Percentiles rank a stretch among this genome's conserved stretches.
These are phyloP conservation scores for Drosophila sechellia DNA, from an alignment of 1,140 invertebrate species.

Conservation along the genomic window DNA sequence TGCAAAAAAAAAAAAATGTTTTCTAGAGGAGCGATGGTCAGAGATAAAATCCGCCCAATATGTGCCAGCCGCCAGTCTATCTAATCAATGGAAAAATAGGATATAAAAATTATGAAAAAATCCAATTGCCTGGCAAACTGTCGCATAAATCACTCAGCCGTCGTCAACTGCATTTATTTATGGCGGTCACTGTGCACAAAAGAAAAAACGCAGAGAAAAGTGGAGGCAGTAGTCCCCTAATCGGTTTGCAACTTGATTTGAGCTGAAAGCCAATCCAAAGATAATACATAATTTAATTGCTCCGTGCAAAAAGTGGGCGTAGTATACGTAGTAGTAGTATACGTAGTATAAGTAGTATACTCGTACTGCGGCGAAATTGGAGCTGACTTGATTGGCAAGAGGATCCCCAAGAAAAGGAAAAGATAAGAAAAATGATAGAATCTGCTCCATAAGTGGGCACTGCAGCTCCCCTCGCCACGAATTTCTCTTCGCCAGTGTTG, in stretches of 20 bases:
- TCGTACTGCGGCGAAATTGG: slow-evolving; percentile 6
- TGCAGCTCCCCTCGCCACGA: background rate
- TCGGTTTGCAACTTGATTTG: slow-evolving; percentile 50
- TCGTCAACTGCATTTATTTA: slow-evolving; percentile 35
- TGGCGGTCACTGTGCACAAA: slow-evolving; percentile 15
- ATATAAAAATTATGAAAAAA: slow-evolving; percentile 12
- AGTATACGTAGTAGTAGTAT: no score
- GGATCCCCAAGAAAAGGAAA: background rate
- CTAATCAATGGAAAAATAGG: slow-evolving; percentile 41
- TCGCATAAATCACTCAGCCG: slow-evolving; percentile 51
- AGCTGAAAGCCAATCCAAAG: slow-evolving; percentile 38
- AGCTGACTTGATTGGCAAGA: slow-evolving; percentile 8
- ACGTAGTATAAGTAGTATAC: no score
- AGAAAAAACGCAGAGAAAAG: slow-evolving; percentile 5
- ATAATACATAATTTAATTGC: slow-evolving; percentile 46
- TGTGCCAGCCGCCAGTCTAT: slow-evolving; percentile 20
- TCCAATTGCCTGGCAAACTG: slow-evolving; percentile 23
- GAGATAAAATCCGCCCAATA: slow-evolving; percentile 47
- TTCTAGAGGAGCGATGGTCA: slow-evolving; percentile 19
- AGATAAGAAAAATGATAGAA: background rate
- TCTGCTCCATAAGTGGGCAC: slow-evolving; percentile 24
- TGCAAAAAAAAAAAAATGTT: slow-evolving; percentile 18
- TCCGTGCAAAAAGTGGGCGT: slow-evolving; percentile 32
- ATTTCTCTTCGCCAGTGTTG: slow-evolving; percentile 3
- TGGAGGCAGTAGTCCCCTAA: slow-evolving; percentile 13